Conservation (phyloP, 2,797 vertebrate genomes). For the Nasua narica region DNA sequence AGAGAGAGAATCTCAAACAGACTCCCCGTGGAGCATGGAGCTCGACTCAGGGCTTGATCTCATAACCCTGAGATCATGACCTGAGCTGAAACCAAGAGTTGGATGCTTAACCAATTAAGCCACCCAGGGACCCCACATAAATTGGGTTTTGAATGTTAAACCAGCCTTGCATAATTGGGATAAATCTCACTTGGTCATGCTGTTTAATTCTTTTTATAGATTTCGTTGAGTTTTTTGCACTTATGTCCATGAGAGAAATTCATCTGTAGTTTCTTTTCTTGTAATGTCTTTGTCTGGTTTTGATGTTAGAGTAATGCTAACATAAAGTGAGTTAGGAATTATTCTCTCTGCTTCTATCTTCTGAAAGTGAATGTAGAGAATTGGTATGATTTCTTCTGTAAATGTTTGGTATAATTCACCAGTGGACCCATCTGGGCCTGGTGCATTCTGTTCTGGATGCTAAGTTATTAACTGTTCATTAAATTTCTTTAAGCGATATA, state of each 20-base stretch:
- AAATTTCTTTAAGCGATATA: neutral
- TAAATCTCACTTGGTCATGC: neutral
- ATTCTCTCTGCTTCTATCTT: neutral
- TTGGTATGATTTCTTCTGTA: neutral
- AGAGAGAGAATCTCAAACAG: neutral
- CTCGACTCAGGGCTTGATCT: neutral
- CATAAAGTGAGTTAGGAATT: neutral
- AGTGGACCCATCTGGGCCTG: neutral
- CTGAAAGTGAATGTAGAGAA: neutral
- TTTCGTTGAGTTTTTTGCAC: neutral
- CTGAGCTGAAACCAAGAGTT: neutral
- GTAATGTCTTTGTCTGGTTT: neutral
- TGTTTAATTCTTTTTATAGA: neutral
- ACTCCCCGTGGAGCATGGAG: neutral
- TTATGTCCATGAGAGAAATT: neutral
- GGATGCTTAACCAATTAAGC: neutral
- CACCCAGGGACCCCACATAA: neutral
- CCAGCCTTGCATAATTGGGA: neutral
- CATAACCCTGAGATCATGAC: neutral
- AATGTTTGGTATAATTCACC: neutral
- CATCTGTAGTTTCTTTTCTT: neutral
- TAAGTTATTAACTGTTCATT: neutral
- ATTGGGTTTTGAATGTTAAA: neutral
- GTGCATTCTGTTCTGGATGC: neutral
- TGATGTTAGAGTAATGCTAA: neutral